Base-by-base conservation (phyloP, 2,797 vertebrate genomes). In the Ambastaia sidthimunki region DNA sequence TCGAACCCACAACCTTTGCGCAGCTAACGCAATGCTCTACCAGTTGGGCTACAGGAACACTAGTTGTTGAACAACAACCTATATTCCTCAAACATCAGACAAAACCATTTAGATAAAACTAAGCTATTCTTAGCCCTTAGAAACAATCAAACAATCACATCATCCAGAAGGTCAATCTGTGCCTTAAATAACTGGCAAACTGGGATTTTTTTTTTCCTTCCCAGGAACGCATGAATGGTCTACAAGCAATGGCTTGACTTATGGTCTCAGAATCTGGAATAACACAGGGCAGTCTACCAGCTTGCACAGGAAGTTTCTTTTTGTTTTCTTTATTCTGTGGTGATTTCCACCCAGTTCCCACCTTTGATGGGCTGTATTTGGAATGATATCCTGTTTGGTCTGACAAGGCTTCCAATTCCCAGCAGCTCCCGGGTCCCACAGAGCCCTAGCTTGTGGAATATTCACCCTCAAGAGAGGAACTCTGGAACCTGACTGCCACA, bases 311-410 rank as follows among this genome's bases (percentile, higher is more conserved):
- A 86, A 82, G 72, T 63, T 21, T 74, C 41, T 70, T 83, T 82
- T 86, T 84, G 78, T 82, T 80, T 76, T 28, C 23, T 71, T 68
- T 34, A 81, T 74, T 79, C 69, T 0, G 37, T 73, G 63, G 23
- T 70, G 80, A 82, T 83, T 86, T 80, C 74, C 80, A 85, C 74
- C 70, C 83, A 67, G 81, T 83, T 81, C 80, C 82, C 83, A 85
- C 80, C 70, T 85, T 78, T 74, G 52, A 80, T 76, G 21, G 68
- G 41, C 55, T 67, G 37, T 21, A 77, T 84, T 87, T 76, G 80
- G 75, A 87, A 80, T 59, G 70, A 67, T 74, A 85, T 87, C 86
- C 86, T 87, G 86, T 87, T 85, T 87, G 84, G 78, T 48, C 78
- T 70, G 62, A 50, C 11, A 31, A 75, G 70, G 76, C 25, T 79